Base-by-base conservation (phyloP, 2,113 vertebrate species). In the Cyprinodon variegatus region DNA sequence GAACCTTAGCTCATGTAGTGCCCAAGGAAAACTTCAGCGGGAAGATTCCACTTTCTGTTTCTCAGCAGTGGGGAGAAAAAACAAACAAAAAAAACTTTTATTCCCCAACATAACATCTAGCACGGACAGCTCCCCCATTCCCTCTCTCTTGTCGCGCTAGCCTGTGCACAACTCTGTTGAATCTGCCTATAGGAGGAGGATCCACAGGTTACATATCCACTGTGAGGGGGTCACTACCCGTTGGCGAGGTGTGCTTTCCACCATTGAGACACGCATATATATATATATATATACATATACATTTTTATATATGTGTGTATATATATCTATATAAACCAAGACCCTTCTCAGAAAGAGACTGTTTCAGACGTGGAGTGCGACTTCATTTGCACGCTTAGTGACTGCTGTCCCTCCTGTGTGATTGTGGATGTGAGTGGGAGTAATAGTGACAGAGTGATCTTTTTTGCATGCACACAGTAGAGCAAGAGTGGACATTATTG, bases 11-110 rank as follows among this genome's bases (percentile, higher is more conserved):
- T 96, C 93, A 92, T 95, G 95, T 93, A 96, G 96, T 91, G 90
- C 95, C 94, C 89, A 81, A 89, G 91, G 95, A 97, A 96, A 95
- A 95, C 96, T 96, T 96, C 96, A 95, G 95, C 92, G 92, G 95
- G 94, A 95, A 95, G 95, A 96, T 94, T 96, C 95, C 92, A 92
- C 91, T 85, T 87, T 89, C 59, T 83, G 78, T 88, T 88, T 91
- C 77, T 89, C 68, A 70, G 77, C 74, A 84, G 76, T 86, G 91
- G 84, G 68, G 3, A 12, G 15, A 14, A 88, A 82, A 70, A 68
- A 61, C 83, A 82, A 82, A 83, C 76, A 88, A 86, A 72, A 64
- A 68, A 87, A 82, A 80, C 75, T 83, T 87, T 87, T 87, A 83
- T 78, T 68, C 79, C 80, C 78, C 79, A 87, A 90, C 90, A 90